Evolutionary conservation across 2,888 invertebrate species (phyloP), one percentile per base, ranked within the genome.

Genomic region (Drosophila mettleri): DNA sequence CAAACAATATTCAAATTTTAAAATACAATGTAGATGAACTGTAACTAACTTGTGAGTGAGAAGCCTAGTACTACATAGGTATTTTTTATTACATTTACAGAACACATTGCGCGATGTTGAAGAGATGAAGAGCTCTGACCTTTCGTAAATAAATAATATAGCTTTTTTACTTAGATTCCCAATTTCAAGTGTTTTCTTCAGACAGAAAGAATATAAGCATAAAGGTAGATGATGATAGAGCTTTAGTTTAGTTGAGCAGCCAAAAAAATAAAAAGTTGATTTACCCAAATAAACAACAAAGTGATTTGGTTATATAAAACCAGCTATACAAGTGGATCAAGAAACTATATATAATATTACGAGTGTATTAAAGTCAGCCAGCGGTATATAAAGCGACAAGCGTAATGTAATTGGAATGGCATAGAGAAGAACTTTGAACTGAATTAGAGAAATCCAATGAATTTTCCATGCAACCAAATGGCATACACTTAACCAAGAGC

Each of bases 371-470:
- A 46, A 41, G 57, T 49, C 48, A 14, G 9, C 27, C 75, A 43
- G 38, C 18, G 39, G 33, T 78, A 59, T 38, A 59, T 41, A 22
- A 54, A 63, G 41, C 51, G 49, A 55, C 49, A 46, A 62, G 33
- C 14, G 46, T 43, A 20, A 54, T 45, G 52, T 51, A 34, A 67
- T 48, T 59, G 54, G 60, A 69, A 55, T 43, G 62, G 69, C 60
- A 63, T 54, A 67, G 66, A 52, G 59, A 68, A 59, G 41, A 61
- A 33, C 78, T 49, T 54, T 49, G 60, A 54, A 80, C 62, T 88
- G 71, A 79, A 74, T 78, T 82, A 74, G 54, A 62, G 62, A 85
- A 81, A 67, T 74, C 68, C 79, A 45, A 66, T 73, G 67, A 74
- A 74, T 81, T 75, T 70, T 69, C 66, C 57, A 64, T 71, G 61